Percentiles rank a stretch among this genome's conserved stretches.
phyloP scores from a whole-genome alignment of 2,797 vertebrate genomes.

The Heteromormyrus szaboi region DNA sequence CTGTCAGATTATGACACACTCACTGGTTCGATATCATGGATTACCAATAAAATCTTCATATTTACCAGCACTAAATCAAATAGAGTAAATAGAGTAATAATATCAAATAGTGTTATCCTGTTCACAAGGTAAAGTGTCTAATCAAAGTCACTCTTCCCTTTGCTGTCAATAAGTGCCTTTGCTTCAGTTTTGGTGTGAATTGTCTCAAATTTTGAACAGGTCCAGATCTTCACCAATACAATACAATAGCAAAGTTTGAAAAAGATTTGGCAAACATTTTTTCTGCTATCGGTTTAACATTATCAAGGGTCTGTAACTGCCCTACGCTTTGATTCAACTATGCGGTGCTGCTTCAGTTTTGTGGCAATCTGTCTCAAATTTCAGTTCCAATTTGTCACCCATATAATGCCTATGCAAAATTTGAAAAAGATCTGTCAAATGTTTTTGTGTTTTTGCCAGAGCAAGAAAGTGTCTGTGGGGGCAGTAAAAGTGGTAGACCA shows the following conservation, averaged over 20 bases:
- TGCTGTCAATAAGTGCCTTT: neutral
- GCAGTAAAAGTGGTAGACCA: neutral
- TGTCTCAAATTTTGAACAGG: neutral
- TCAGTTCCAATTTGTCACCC: neutral
- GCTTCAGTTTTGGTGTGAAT: neutral
- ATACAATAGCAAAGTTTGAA: neutral
- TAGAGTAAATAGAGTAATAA: neutral
- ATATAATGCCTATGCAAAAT: neutral
- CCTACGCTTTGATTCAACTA: neutral
- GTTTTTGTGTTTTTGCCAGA: neutral
- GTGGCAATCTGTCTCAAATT: neutral
- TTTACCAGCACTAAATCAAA: neutral
- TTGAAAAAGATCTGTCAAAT: neutral
- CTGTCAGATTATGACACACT: neutral
- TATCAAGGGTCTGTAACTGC: neutral
- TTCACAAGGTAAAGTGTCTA: neutral
- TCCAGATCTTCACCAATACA: neutral
- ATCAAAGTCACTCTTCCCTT: neutral
- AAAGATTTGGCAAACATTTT: neutral
- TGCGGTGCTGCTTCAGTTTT: neutral
- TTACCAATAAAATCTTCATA: neutral
- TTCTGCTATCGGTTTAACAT: neutral
- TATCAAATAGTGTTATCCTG: neutral
- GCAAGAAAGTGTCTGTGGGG: neutral
- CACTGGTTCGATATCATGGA: neutral